Conservation (phyloP, 2,888 invertebrate species). For the Polyommatus icarus region DNA sequence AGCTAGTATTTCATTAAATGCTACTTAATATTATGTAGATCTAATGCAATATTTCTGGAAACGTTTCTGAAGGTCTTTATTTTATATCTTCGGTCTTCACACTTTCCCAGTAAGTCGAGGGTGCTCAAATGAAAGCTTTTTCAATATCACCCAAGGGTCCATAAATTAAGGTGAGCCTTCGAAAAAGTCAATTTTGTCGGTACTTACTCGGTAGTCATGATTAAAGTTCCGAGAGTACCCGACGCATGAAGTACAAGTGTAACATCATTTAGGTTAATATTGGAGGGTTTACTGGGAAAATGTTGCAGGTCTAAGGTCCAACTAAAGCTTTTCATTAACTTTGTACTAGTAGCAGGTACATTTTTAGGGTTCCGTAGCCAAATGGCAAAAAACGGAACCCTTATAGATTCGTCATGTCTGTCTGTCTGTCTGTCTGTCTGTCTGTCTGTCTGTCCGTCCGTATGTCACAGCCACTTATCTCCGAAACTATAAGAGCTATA, state of each 20-base stretch:
- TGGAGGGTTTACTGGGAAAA: background rate
- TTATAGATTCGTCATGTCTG: too few species aligned
- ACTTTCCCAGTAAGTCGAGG: constrained; percentile 39
- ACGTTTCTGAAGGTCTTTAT: constrained; percentile 38
- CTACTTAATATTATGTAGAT: constrained; percentile 1
- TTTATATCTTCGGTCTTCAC: constrained; percentile 35
- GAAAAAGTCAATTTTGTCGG: constrained; percentile 45
- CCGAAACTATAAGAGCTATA: too few species aligned
- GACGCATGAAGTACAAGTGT: background rate
- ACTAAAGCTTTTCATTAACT: background rate
- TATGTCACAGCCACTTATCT: too few species aligned
- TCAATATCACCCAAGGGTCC: constrained; percentile 48
- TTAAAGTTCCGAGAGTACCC: constrained; percentile 37
- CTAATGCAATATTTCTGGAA: constrained; percentile 27
- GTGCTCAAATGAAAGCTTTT: constrained; percentile 42
- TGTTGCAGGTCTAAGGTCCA: background rate
- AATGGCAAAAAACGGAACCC: too few species aligned
- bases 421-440: too few species aligned
- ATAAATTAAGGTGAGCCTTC: constrained; percentile 47
- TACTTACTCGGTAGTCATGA: constrained; percentile 39
- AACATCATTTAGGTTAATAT: background rate
- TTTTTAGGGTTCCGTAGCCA: too few species aligned
- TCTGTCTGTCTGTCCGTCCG: too few species aligned
- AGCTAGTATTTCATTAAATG: background rate
- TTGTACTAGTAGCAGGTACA: background rate